phyloP scores from a whole-genome alignment of 2,113 vertebrate genomes.

The Ctenodactylus gundi region DNA sequence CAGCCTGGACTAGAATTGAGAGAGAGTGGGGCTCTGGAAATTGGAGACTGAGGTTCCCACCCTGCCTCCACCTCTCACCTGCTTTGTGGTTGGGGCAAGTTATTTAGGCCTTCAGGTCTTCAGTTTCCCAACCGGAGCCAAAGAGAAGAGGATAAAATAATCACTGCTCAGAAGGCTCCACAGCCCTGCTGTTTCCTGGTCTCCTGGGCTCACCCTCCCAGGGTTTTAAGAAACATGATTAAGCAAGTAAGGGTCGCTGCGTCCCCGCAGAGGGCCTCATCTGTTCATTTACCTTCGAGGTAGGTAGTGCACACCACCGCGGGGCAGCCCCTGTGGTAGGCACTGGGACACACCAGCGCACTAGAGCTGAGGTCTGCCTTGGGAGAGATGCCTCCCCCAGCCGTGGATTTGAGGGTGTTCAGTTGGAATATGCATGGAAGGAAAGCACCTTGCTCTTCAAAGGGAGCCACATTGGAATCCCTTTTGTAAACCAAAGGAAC shows the following conservation, averaged over 20 bases:
- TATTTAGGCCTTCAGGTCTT: background rate
- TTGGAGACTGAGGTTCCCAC: background rate
- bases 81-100: background rate
- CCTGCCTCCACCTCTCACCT: background rate
- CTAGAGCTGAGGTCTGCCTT: background rate
- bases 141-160: background rate
- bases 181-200: too few species aligned
- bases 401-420: too few species aligned
- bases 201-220: background rate
- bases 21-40: background rate
- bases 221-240: background rate
- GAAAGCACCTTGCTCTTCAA: background rate
- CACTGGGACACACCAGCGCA: background rate
- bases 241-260: too few species aligned
- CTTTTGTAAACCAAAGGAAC: background rate
- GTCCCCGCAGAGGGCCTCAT: background rate
- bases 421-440: background rate
- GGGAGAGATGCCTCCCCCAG: background rate
- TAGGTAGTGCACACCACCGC: background rate
- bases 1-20: background rate
- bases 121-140: background rate
- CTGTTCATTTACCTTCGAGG: too few species aligned
- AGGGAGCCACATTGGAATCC: background rate
- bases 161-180: background rate
- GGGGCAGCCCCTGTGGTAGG: background rate